Conservation (phyloP, 2,113 vertebrate species). For the Himantopus leucocephalus region DNA sequence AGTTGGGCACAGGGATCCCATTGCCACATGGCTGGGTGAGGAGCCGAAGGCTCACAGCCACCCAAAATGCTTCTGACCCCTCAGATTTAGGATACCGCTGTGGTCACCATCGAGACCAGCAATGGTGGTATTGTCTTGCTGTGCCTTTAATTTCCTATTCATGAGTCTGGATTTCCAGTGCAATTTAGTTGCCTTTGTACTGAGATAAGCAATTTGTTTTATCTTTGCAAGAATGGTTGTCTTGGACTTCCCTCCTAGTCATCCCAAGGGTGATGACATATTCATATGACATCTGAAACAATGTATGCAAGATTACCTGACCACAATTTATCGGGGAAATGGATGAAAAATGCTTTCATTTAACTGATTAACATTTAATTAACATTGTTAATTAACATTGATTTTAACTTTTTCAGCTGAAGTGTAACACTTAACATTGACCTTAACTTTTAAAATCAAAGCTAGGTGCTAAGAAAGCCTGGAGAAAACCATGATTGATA, state of each 20-base stretch:
- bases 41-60: background rate
- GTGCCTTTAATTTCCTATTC: constrained; percentile 29
- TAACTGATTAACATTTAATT: constrained; percentile 82
- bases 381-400: constrained; percentile 80
- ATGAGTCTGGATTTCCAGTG: constrained; percentile 4
- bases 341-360: constrained; percentile 79
- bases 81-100: background rate
- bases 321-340: constrained; percentile 68
- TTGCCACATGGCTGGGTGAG: background rate
- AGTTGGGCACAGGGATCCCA: background rate
- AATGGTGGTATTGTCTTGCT: background rate
- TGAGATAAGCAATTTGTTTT: constrained; percentile 57
- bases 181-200: constrained; percentile 32
- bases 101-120: background rate
- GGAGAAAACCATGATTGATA: constrained; percentile 77
- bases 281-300: constrained; percentile 65
- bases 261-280: constrained; percentile 40
- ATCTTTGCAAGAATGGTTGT: constrained; percentile 34
- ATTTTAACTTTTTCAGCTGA: constrained; percentile 77
- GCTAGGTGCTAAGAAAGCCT: constrained; percentile 68
- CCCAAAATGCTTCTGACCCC: background rate
- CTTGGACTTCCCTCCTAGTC: constrained; percentile 22
- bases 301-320: constrained; percentile 66
- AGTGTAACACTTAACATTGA: constrained; percentile 77
- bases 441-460: constrained; percentile 79